Conservation (phyloP, 2,888 invertebrate genomes). For the Lathronympha strigana region DNA sequence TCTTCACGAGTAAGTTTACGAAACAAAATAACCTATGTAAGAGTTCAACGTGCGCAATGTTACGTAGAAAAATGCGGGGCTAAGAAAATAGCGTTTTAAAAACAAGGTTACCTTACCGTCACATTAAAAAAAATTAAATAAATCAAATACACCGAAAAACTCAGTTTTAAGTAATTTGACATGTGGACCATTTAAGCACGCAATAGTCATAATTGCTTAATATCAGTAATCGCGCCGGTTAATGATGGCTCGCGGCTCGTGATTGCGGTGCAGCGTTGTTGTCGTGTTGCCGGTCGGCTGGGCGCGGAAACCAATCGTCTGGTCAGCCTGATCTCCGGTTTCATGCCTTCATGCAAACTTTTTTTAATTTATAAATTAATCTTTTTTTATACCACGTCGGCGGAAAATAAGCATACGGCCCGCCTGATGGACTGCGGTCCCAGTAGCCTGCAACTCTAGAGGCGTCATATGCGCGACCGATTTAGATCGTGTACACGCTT, state of each 20-base stretch:
- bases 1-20: no score
- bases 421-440: no score
- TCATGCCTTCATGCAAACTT: background rate
- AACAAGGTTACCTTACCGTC: background rate
- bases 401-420: no score
- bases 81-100: background rate
- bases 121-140: background rate
- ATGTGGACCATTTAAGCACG: background rate
- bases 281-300: conserved; percentile 14
- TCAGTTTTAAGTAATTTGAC: background rate
- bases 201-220: conserved; percentile 29
- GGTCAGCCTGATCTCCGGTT: conserved; percentile 2
- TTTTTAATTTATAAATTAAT: background rate
- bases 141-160: background rate
- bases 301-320: background rate
- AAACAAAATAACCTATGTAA: no score
- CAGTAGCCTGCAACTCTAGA: no score
- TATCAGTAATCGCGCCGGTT: conserved; percentile 26
- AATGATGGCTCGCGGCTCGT: conserved; percentile 13
- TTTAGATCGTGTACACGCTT: no score
- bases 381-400: no score
- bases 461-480: no score
- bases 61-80: no score
- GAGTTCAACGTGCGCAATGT: no score
- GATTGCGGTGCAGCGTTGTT: conserved; percentile 9